Evolutionary conservation across 1,140 invertebrate genomes (phyloP).

Genomic region (Triops cancriformis): DNA sequence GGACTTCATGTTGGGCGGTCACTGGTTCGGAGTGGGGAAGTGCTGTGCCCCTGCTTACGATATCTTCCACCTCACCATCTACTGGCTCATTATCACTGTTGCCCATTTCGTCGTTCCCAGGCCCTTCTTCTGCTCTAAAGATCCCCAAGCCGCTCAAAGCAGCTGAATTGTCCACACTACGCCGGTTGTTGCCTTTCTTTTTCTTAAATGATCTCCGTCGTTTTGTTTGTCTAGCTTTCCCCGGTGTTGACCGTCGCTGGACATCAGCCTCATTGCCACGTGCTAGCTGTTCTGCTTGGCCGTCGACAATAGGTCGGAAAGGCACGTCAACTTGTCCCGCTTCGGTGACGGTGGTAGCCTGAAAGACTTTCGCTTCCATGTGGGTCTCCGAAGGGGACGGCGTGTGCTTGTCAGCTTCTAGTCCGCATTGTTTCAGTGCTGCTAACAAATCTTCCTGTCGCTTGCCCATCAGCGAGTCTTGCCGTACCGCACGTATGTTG

Average conservation of each 20-base stretch:
- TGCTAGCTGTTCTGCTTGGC: not conserved
- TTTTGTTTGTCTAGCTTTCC: not conserved
- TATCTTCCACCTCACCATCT: not conserved
- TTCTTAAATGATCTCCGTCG: not conserved
- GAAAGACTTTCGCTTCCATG: slow-evolving; percentile 19
- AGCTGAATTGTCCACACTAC: not conserved
- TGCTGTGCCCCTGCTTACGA: not conserved
- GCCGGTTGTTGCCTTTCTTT: not conserved
- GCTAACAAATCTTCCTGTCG: slow-evolving; percentile 27
- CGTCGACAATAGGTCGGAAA: not conserved
- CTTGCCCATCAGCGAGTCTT: slow-evolving; percentile 26
- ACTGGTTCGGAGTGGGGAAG: not conserved
- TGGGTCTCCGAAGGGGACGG: not conserved
- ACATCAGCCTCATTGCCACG: not conserved
- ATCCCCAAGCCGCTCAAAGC: not conserved
- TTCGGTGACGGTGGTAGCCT: not conserved
- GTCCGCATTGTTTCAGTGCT: not conserved
- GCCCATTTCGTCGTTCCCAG: not conserved
- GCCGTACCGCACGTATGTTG: not conserved
- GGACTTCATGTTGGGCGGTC: not conserved
- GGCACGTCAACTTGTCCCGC: not conserved
- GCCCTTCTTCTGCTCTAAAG: not conserved
- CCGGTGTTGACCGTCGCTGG: not conserved
- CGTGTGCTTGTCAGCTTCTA: not conserved
- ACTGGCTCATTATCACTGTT: not conserved